phyloP scores from a whole-genome alignment of 1,140 invertebrate species.

The Cyphomyrmex costatus region DNA sequence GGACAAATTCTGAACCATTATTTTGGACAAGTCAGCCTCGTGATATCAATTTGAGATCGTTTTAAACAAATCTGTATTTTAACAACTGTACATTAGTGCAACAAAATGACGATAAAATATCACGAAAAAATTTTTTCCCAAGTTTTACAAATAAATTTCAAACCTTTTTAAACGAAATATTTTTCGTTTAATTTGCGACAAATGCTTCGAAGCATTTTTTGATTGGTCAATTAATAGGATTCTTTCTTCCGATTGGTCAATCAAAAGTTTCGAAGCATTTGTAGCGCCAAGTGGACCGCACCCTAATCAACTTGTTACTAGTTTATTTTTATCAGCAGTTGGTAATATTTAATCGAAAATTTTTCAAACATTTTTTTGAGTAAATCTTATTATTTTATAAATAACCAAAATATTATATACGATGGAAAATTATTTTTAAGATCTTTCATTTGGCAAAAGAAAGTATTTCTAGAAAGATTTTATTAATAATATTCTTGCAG shows the following conservation, averaged over 20 bases:
- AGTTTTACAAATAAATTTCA: too few species aligned
- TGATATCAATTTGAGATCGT: slow-evolving; percentile 6
- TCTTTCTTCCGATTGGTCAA: too few species aligned
- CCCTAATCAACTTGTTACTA: background rate
- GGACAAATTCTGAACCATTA: background rate
- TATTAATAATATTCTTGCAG: background rate
- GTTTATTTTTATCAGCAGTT: slow-evolving; percentile 9
- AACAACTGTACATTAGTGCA: too few species aligned
- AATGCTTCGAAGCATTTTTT: too few species aligned
- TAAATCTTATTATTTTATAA: background rate
- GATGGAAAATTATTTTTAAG: background rate
- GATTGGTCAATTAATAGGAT: too few species aligned
- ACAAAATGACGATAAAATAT: background rate
- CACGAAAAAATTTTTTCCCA: background rate
- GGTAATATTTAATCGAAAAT: background rate
- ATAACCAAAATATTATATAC: background rate
- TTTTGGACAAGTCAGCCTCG: slow-evolving; percentile 31
- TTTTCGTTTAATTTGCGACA: too few species aligned
- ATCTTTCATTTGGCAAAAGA: too few species aligned
- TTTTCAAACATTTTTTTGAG: background rate
- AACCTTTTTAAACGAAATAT: background rate
- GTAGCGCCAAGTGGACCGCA: too few species aligned
- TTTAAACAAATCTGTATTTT: background rate
- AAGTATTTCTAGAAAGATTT: background rate
- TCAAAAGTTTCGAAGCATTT: too few species aligned